A percentile compares a stretch with the other conserved stretches of the same genome.
Conservation (phyloP, 2,888 invertebrate species). For the Limenitis camilla region DNA sequence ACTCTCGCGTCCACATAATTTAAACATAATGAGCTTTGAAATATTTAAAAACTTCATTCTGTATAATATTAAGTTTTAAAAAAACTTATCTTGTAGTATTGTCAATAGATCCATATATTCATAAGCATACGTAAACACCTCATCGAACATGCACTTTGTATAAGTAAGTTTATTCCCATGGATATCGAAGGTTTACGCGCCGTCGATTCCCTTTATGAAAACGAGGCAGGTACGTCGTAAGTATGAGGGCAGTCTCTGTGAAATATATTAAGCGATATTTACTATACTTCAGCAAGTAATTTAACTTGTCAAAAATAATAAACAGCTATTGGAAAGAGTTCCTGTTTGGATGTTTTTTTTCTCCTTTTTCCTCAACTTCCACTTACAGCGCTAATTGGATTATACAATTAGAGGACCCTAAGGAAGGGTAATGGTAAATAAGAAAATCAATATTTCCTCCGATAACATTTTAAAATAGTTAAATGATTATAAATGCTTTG, state of each 20-base stretch:
- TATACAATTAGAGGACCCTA: not conserved
- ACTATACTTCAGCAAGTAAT: conserved; percentile 20
- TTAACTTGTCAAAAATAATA: conserved; percentile 22
- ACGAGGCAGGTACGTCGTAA: conserved; percentile 31
- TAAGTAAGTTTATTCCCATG: conserved; percentile 30
- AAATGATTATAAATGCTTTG: no score
- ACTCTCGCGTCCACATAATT: no score
- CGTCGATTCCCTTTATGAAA: conserved; percentile 50
- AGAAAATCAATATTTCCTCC: no score
- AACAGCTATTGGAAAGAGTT: not conserved
- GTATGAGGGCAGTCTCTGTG: conserved; percentile 19
- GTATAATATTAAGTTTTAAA: no score
- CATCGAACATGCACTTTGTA: conserved; percentile 18
- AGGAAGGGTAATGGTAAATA: not conserved
- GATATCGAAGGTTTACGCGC: conserved; percentile 39
- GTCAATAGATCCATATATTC: not conserved
- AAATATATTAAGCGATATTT: conserved; percentile 26
- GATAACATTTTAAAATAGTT: no score
- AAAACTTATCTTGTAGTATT: no score
- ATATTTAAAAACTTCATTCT: no score
- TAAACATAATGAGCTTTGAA: no score
- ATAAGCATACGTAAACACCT: conserved; percentile 11
- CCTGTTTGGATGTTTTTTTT: not conserved
- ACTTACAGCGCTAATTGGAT: not conserved
- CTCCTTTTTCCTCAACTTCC: not conserved